Evolutionary conservation across 2,113 vertebrate genomes (phyloP).

Genomic region (Salminus brasiliensis): DNA sequence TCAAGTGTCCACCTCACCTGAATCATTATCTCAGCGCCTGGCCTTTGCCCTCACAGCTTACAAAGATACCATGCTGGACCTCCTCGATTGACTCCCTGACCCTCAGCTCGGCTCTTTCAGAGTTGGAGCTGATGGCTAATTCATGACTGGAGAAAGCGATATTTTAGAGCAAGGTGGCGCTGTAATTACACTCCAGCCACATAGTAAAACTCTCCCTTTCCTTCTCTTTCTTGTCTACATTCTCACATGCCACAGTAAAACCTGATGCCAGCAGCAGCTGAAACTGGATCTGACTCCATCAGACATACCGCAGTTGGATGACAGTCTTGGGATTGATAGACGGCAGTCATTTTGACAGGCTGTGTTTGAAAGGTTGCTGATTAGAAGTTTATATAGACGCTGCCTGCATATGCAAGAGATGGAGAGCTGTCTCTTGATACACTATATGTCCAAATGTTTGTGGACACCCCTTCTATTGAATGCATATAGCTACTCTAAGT

Average conservation of each 20-base stretch:
- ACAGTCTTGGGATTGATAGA: not conserved
- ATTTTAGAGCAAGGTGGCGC: constrained; percentile 42
- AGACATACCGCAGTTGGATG: constrained; percentile 5
- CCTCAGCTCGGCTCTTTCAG: constrained; percentile 16
- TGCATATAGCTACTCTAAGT: too few species aligned
- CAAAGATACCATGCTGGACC: not conserved
- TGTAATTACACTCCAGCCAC: constrained; percentile 62
- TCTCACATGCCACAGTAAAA: constrained; percentile 29
- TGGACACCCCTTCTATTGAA: too few species aligned
- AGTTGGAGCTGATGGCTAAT: constrained; percentile 48
- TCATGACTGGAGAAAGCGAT: constrained; percentile 49
- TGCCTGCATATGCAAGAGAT: not conserved
- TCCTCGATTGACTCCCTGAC: constrained; percentile 13
- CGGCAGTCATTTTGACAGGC: not conserved
- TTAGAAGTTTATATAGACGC: not conserved
- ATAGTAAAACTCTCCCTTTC: constrained; percentile 29
- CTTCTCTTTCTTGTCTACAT: constrained; percentile 17
- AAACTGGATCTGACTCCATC: constrained; percentile 23
- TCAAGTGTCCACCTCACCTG: not conserved
- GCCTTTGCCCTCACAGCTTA: constrained; percentile 26
- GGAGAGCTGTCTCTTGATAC: not conserved
- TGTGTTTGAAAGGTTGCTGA: not conserved
- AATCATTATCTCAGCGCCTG: not conserved
- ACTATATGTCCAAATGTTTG: not conserved
- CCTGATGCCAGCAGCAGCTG: constrained; percentile 11